Evolutionary conservation across 2,888 invertebrate genomes (phyloP).

Genomic region (Pollenia labialis): DNA sequence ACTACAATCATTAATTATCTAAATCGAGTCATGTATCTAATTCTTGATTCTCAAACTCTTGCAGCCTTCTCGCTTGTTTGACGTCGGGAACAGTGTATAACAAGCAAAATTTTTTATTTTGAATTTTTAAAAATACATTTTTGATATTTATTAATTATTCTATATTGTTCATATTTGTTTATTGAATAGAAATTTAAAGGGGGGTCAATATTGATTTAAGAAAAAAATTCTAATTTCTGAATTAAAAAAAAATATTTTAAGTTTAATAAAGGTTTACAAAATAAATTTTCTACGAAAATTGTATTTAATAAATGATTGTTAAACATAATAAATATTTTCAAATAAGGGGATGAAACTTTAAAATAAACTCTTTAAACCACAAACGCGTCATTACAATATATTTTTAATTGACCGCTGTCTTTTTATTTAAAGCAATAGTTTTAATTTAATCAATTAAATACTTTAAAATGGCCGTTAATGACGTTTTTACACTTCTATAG

Average conservation of each 20-base stretch:
- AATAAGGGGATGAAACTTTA: not conserved
- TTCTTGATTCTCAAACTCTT: too few relatives aligned
- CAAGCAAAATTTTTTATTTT: too few relatives aligned
- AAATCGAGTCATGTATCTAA: too few relatives aligned
- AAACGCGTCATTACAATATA: not conserved
- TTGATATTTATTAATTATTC: not conserved
- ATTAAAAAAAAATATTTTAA: too few relatives aligned
- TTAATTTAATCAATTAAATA: not conserved
- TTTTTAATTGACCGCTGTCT: constrained; percentile 4
- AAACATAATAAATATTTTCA: not conserved
- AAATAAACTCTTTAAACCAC: too few relatives aligned
- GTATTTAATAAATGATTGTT: not conserved
- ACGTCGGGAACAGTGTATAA: too few relatives aligned
- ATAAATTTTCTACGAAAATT: too few relatives aligned
- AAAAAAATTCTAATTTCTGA: not conserved
- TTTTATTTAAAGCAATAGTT: not conserved
- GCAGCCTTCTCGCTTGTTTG: too few relatives aligned
- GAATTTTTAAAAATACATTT: too few relatives aligned
- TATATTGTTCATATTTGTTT: not conserved
- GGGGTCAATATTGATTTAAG: not conserved
- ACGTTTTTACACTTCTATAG: not conserved
- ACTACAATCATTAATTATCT: too few relatives aligned
- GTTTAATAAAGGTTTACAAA: too few relatives aligned
- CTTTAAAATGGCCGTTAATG: not conserved
- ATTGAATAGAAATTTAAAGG: not conserved